These are phyloP conservation scores for Procambarus virginalis DNA, from an alignment of 1,140 invertebrate species.

Conservation along the genomic window DNA sequence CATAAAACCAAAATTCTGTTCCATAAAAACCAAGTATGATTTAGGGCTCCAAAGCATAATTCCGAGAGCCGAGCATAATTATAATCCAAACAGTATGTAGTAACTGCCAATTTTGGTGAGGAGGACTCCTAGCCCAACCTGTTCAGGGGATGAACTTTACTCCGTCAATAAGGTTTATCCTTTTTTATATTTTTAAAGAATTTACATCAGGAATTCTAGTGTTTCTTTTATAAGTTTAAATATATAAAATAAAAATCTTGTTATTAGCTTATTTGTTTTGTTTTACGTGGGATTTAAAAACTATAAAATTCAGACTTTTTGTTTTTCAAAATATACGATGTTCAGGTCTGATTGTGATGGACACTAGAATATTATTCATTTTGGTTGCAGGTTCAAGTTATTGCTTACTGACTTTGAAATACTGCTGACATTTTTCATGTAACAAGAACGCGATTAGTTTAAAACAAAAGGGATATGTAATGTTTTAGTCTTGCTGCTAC, in stretches of 20 bases:
- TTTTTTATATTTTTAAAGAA: neutral
- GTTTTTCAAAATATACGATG: too few species aligned
- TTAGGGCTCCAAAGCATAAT: neutral
- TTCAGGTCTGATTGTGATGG: too few species aligned
- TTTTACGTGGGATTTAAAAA: too few species aligned
- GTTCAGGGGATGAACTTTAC: neutral
- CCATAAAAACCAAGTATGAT: neutral
- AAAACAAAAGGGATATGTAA: too few species aligned
- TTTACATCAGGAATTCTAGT: neutral
- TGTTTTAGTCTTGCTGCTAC: too few species aligned
- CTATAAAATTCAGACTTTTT: too few species aligned
- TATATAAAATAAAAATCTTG: neutral
- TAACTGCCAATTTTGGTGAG: neutral
- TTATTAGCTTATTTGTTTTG: too few species aligned
- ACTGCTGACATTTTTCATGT: too few species aligned
- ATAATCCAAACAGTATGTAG: neutral
- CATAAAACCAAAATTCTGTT: neutral
- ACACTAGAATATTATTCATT: too few species aligned
- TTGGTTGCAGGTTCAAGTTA: too few species aligned
- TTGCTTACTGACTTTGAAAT: too few species aligned
- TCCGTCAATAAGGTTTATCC: neutral
- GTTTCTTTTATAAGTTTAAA: neutral
- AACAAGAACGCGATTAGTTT: too few species aligned
- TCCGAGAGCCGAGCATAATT: conserved; percentile 10
- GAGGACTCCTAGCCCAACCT: conserved; percentile 1